Base-by-base conservation (phyloP, 2,113 vertebrate species). In the Echinops telfairi region DNA sequence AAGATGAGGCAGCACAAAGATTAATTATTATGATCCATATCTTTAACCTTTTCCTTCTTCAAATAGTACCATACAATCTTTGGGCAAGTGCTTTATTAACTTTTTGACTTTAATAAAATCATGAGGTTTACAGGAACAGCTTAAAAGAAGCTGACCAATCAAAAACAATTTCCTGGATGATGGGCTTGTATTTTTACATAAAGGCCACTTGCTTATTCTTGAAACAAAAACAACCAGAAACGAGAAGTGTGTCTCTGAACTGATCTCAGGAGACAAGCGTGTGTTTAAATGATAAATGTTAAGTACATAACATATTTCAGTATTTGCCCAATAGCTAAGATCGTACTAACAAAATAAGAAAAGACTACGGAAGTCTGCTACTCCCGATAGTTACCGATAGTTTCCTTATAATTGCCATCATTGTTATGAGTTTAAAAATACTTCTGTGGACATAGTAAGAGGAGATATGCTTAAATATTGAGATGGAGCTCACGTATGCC, bases 161-260 rank as follows among this genome's bases (percentile, higher is more conserved):
- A 64, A 88, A 94, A 90, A 43, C 53, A 70, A 93, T 75, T 73
- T 82, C 17, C 29, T 78, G 36, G 6, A 43, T 33, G 60, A 83
- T 16, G 2, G 47, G 38, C 25, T 68, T 94, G 68, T 40, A 85
- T 78, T 95, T 79, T 91, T 62, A 82, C 17, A 79, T 27, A 88
- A 89, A 58, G 31, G 36, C 66, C 43, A 57, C 29, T 12, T 82
- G 40, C 43, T 87, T 77, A 81, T 31, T 57, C 60, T 4, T 92
- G 68, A 95, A 79, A 83, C 62, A 36, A 76, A 94, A 91, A 33
- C 71, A 40, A 31, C 40, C 71, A 76, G 25, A 88, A 62, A 83
- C 6, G 58, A 4, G 77, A 40, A 38, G 82, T 38, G 31, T 38
- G 23, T 57, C 58, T 38, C 6, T 38, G 22, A 85, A 47, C 0